phyloP scores from a whole-genome alignment of 2,113 vertebrate genomes.

The Cariama cristata region DNA sequence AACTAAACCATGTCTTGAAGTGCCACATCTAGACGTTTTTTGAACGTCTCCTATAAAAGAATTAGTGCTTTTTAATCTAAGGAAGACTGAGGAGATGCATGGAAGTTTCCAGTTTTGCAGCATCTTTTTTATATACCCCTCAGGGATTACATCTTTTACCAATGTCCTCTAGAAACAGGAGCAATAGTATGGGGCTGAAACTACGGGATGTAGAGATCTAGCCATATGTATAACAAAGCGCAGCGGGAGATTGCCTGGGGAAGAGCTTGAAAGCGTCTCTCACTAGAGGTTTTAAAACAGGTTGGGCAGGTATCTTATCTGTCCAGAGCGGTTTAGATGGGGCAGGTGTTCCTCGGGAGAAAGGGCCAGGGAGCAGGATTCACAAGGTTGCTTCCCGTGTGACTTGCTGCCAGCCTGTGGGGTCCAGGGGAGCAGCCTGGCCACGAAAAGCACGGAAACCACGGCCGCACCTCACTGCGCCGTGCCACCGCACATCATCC shows the following conservation, averaged over 20 bases:
- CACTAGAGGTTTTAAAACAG: neutral
- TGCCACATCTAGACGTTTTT: too few relatives aligned
- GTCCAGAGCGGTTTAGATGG: neutral
- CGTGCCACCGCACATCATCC: accelerated
- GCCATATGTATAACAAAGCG: neutral
- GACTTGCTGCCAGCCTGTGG: neutral
- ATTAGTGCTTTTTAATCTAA: neutral
- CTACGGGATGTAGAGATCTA: neutral
- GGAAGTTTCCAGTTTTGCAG: neutral
- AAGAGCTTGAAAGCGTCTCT: accelerated
- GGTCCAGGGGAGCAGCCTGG: neutral
- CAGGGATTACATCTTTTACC: neutral
- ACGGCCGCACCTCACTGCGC: accelerated
- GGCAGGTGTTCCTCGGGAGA: neutral
- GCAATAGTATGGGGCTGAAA: neutral
- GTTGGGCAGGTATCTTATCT: neutral
- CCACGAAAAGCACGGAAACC: neutral
- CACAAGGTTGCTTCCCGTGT: accelerated
- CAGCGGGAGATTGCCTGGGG: neutral
- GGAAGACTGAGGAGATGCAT: neutral
- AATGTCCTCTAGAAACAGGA: neutral
- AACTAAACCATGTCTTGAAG: too few relatives aligned
- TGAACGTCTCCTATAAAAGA: too few relatives aligned
- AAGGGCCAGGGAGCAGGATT: neutral
- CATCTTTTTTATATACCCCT: neutral